Base-by-base conservation (phyloP, 2,113 vertebrate genomes). In the Hyla sarda region DNA sequence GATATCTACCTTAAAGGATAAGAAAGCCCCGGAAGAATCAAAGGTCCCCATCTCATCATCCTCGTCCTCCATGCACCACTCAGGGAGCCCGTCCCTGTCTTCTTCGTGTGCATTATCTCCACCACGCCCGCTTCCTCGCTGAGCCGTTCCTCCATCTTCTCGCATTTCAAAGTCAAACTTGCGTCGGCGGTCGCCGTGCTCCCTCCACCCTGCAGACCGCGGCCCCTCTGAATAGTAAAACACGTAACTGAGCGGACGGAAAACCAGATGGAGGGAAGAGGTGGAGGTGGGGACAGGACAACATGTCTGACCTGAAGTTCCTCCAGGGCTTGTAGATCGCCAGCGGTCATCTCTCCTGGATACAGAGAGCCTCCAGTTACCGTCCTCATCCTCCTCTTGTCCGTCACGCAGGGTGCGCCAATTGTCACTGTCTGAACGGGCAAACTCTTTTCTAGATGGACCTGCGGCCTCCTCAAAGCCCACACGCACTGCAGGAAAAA, bases 21-120 rank as follows among this genome's bases (percentile, higher is more conserved):
- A 92, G 91, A 97, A 98, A 48, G 96, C 96, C 72, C 97, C 97
- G 0, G 97, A 97, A 12, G 97, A 97, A 89, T 98, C 97, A 0
- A 98, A 98, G 9, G 97, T 98, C 79, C 96, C 96, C 97, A 97
- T 96, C 72, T 96, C 96, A 48, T 96, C 96, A 0, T 97, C 96
- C 88, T 96, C 96, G 6, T 98, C 97, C 0, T 98, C 96, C 10
- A 96, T 93, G 85, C 97, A 98, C 96, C 97, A 98, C 89, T 98
- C 97, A 0, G 97, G 97, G 88, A 98, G 93, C 37, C 96, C 96
- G 0, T 97, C 96, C 81, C 96, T 90, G 69, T 97, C 96, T 0
- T 97, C 97, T n/a, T 97, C 96, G 0, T 93, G 91, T 30, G 95
- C 94, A 0, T 96, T 96, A 0, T 95, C 95, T 58, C 90, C 92